phyloP scores from a whole-genome alignment of 2,888 invertebrate genomes.

The Athrips mouffetella region DNA sequence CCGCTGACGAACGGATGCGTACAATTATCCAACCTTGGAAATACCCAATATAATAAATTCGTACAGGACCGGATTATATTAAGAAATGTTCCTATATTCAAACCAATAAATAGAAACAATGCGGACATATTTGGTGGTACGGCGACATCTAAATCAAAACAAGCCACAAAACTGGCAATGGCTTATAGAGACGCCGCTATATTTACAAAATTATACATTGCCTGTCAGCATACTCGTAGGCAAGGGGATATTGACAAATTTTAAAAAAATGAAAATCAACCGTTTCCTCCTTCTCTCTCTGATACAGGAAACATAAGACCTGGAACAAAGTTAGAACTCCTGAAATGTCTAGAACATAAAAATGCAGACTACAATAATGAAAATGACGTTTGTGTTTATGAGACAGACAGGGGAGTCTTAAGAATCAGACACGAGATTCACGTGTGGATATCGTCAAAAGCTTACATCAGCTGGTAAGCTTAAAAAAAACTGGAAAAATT shows the following conservation, averaged over 20 bases:
- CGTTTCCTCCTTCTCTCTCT: constrained; percentile 18
- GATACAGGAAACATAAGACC: constrained; percentile 18
- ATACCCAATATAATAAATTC: constrained; percentile 17
- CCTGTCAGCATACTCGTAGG: constrained; percentile 21
- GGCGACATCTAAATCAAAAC: too few species aligned
- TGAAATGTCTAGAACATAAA: constrained; percentile 20
- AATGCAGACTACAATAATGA: constrained; percentile 17
- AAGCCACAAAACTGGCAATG: too few species aligned
- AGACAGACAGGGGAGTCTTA: neutral
- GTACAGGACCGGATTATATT: constrained; percentile 16
- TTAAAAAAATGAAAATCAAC: constrained; percentile 19
- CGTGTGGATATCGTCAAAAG: constrained; percentile 18
- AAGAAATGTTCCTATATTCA: constrained; percentile 19
- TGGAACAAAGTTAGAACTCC: constrained; percentile 18
- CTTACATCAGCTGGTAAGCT: constrained; percentile 14
- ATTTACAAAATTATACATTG: constrained; percentile 20
- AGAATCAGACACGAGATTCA: constrained; percentile 15
- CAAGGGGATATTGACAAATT: constrained; percentile 19
- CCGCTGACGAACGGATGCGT: constrained; percentile 18
- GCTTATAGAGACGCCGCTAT: constrained; percentile 19
- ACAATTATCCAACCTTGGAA: too few species aligned
- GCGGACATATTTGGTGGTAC: neutral
- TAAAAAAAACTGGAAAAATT: constrained; percentile 15
- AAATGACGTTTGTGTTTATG: neutral
- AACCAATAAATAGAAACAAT: constrained; percentile 15